A percentile compares a stretch with the other conserved stretches of the same genome.
phyloP scores from a whole-genome alignment of 2,797 vertebrate genomes.

The Hemitrygon akajei region DNA sequence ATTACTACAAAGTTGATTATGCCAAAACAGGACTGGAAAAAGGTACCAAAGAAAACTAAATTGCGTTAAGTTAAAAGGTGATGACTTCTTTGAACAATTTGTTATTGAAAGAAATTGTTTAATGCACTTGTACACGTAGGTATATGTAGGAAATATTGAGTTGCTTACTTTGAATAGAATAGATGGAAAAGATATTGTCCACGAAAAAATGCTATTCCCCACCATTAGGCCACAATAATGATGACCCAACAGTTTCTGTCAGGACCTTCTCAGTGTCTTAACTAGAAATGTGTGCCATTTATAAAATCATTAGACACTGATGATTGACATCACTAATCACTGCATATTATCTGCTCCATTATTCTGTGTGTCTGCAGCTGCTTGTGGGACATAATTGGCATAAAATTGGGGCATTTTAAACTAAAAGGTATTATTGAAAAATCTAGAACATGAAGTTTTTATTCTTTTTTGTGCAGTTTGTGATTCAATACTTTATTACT shows the following conservation, averaged over 20 bases:
- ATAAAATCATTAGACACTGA: not conserved
- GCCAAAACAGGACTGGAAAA: not conserved
- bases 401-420: not conserved
- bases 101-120: not conserved
- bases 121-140: not conserved
- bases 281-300: not conserved
- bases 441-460: not conserved
- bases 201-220: not conserved
- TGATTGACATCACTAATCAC: not conserved
- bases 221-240: not conserved
- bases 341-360: not conserved
- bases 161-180: not conserved
- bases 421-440: not conserved
- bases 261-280: not conserved
- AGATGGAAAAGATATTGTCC: not conserved
- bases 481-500: not conserved
- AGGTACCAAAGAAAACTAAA: no score
- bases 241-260: not conserved
- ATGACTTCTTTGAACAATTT: not conserved
- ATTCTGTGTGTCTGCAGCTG: not conserved
- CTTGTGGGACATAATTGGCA: not conserved
- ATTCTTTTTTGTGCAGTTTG: not conserved
- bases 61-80: not conserved
- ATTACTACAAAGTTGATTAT: not conserved
- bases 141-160: not conserved